Evolutionary conservation across 37 sponge, comb jelly and placozoan species (phyloP), one percentile per base, ranked within the genome.

Genomic region (Oopsacas minuta): DNA sequence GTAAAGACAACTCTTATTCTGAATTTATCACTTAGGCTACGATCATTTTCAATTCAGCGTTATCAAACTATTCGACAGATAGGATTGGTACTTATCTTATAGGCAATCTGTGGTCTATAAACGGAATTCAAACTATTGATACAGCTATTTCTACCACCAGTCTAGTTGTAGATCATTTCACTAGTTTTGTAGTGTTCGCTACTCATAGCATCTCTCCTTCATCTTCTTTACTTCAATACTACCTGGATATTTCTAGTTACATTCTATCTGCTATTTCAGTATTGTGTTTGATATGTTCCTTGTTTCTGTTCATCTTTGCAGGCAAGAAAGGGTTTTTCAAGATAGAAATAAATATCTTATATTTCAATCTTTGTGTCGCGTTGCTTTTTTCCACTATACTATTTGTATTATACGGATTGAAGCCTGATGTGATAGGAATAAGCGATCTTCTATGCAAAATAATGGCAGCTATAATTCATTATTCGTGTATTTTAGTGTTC

Each of bases 291-390:
- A 61, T 61, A 25, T 3, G 5, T 10, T 61, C 75, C 28, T 12
- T 61, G 28, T n/a, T 61, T n/a, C 30, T 61, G 22, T 61, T 61
- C 28, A 61, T 61, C 7, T 61, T 61, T 3, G 22, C 75, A 20
- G 30, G 75, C 75, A 61, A n/a, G 30, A 61, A 61, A n/a, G 75
- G 75, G 30, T 61, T 61, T 34, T 61, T 61, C 75, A 61, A 61
- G 28, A n/a, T 12, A 20, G 75, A 61, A 61, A 61, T 61, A 7
- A 61, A 61, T 34, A 61, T 61, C 7, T 34, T 61, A n/a, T 61
- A 61, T 12, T 61, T 61, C 75, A 61, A 61, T 61, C 75, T 61
- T n/a, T 10, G 28, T 25, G 1, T 61, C 1, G 75, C 75, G 5
- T 61, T 61, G 75, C 75, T 61, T 10, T 32, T 61, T 61, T 10